Evolutionary conservation across 2,888 invertebrate species (phyloP).

Genomic region (Aromia moschata): DNA sequence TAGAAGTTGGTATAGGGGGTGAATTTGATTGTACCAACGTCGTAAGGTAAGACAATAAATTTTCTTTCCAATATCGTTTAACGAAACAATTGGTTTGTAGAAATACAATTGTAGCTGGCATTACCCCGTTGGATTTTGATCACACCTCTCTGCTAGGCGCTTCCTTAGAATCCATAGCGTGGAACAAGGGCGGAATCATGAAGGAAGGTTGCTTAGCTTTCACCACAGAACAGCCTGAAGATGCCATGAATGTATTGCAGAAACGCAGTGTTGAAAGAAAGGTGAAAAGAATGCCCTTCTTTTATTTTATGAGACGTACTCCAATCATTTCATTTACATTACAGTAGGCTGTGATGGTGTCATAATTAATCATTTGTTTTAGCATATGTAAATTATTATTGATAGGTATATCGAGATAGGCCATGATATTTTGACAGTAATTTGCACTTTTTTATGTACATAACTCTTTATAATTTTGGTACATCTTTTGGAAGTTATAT

Average conservation of each 20-base stretch:
- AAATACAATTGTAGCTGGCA: conserved; percentile 86
- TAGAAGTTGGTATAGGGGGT: conserved; percentile 99
- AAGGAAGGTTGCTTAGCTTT: conserved; percentile 78
- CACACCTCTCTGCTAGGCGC: conserved; percentile 85
- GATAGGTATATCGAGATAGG: too few relatives aligned
- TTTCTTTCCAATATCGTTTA: background rate
- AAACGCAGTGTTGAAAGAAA: conserved; percentile 71
- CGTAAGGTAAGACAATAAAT: conserved; percentile 69
- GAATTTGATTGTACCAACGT: conserved; percentile 94
- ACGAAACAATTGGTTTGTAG: conserved; percentile 60
- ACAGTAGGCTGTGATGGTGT: too few relatives aligned
- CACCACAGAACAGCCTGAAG: conserved; percentile 72
- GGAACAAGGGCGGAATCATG: conserved; percentile 96
- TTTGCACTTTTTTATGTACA: too few relatives aligned
- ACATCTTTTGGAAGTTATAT: too few relatives aligned
- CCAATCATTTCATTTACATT: too few relatives aligned
- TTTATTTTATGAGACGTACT: too few relatives aligned
- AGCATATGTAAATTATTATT: too few relatives aligned
- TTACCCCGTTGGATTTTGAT: conserved; percentile 91
- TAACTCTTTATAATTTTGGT: too few relatives aligned
- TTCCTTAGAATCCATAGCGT: conserved; percentile 87
- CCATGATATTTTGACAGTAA: too few relatives aligned
- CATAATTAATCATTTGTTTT: too few relatives aligned
- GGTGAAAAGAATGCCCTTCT: conserved; percentile 65
- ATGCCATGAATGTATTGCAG: conserved; percentile 74